These are phyloP conservation scores for Heliconius charithonia DNA, from an alignment of 2,888 invertebrate genomes.

Conservation along the genomic window DNA sequence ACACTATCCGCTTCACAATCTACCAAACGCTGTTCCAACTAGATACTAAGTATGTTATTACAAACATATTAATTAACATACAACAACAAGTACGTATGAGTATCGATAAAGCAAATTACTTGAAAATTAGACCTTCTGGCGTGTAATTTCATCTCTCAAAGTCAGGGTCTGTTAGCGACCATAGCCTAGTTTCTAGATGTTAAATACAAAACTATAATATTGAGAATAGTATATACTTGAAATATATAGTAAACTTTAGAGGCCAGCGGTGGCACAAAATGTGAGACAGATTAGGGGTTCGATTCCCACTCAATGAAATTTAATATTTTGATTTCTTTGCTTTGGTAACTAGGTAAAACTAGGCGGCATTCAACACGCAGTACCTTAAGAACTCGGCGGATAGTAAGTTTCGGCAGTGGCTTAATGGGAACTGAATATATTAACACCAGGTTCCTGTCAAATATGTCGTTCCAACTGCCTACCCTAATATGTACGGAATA, in stretches of 20 bases:
- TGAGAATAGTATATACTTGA: not conserved
- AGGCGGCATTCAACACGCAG: too few species aligned
- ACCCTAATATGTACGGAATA: too few species aligned
- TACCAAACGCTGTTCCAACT: not conserved
- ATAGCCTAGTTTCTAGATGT: conserved; percentile 34
- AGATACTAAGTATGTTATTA: conserved; percentile 24
- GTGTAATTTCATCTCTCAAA: conserved; percentile 45
- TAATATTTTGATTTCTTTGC: too few species aligned
- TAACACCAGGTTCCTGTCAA: too few species aligned
- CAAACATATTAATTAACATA: conserved; percentile 31
- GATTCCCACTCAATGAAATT: too few species aligned
- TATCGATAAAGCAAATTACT: conserved; percentile 38
- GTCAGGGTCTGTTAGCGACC: conserved; percentile 39
- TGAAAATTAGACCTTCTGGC: conserved; percentile 39
- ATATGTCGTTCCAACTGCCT: too few species aligned
- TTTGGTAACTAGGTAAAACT: too few species aligned
- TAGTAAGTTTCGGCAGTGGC: too few species aligned
- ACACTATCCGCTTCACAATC: not conserved
- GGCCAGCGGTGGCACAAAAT: too few species aligned
- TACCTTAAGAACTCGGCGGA: too few species aligned
- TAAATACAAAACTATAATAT: conserved; percentile 11
- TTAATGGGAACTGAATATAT: too few species aligned
- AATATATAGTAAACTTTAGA: not conserved
- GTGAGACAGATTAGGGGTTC: too few species aligned
- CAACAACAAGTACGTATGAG: not conserved